Base-by-base conservation (phyloP, 2,888 invertebrate species). In the Meliscaeva auricollis region DNA sequence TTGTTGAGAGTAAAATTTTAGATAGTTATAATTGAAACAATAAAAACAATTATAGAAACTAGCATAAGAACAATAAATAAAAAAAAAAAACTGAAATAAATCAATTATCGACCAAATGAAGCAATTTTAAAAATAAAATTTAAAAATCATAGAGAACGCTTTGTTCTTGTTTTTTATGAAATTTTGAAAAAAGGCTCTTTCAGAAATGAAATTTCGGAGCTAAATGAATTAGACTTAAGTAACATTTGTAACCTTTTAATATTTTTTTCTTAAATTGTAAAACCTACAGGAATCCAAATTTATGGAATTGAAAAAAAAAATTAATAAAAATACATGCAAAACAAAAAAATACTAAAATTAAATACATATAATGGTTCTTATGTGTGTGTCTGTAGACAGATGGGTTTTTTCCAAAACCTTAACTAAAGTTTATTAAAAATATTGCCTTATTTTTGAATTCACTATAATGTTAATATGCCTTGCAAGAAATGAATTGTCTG, bases 361-460 rank as follows among this genome's bases (percentile, higher is more conserved):
- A 38, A 9, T 38, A 38, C 9, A 26, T 17, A 26, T 38, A 30
- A 68, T 48, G 2, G 5, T 11, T 17, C 20, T 52, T 54, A 64
- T n/a, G 38, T 52, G 11, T 22, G 17, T 32, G 44, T 75, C 22
- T 68, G 26, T 48, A 35, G 32, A 17, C 46, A 69, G 11, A 44
- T 44, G 26, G 26, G n/a, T 68, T 35, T n/a, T 17, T 38, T 20
- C 41, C n/a, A 26, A 60, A 20, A 30, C 13, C 30, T 30, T 17
- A 38, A 50, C 11, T 76, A 46, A 20, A 46, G 32, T 69, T 73
- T 35, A 35, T 50, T 66, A 60, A 62, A 62, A 54, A 52, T 32
- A 32, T 50, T 64, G 83, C 83, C 83, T 83, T 83, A 83, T 77
- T 77, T 83, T 38, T n/a, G 22, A 50, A 13, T 35, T 48, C 13